Evolutionary conservation across 2,113 vertebrate genomes (phyloP).

Genomic region (Gymnobelideus leadbeateri): DNA sequence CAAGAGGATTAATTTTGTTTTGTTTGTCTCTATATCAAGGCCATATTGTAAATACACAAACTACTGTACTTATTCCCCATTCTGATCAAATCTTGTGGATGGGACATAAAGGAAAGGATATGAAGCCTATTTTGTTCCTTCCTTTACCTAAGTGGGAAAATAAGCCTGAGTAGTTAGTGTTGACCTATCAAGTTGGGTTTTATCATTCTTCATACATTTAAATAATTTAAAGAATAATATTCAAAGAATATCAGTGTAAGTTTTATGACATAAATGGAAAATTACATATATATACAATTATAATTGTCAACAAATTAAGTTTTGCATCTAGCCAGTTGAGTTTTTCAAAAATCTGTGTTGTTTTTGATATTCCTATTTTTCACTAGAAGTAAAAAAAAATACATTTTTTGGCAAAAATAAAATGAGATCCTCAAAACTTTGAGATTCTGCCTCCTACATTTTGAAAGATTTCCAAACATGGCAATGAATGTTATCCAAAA

Average conservation of each 20-base stretch:
- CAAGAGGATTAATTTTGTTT: background rate
- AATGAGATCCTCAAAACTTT: background rate
- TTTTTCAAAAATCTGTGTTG: background rate
- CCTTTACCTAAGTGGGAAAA: background rate
- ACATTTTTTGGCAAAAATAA: constrained; percentile 15
- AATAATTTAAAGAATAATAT: background rate
- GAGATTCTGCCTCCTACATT: constrained; percentile 6
- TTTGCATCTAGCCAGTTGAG: constrained; percentile 21
- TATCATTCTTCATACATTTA: background rate
- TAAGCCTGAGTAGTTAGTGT: background rate
- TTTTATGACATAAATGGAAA: constrained; percentile 1
- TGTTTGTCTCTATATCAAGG: background rate
- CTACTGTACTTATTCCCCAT: background rate
- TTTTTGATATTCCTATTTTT: constrained; percentile 23
- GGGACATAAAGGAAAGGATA: background rate
- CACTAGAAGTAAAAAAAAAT: constrained; percentile 18
- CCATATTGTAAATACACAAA: background rate
- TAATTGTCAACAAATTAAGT: constrained; percentile 30
- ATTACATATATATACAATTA: background rate
- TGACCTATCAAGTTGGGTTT: background rate
- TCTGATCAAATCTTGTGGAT: background rate
- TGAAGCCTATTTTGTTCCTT: background rate
- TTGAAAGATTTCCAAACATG: background rate
- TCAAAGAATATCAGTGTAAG: background rate
- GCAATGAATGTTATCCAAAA: background rate